Percentiles rank a stretch among this genome's conserved stretches.
Conservation (phyloP, 2,888 invertebrate genomes). For the Gymnosoma rotundatum region DNA sequence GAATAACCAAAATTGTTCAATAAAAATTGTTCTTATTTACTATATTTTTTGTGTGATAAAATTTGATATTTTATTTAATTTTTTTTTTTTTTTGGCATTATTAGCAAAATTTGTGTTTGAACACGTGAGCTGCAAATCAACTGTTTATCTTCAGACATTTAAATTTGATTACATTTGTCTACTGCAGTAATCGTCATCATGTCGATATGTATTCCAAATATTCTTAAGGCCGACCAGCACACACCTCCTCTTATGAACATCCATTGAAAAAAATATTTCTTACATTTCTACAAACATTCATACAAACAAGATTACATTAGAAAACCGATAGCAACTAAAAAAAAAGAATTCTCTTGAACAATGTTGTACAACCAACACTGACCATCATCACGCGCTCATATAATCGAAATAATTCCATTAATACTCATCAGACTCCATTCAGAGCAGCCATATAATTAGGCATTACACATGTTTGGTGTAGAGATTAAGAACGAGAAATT, state of each 20-base stretch:
- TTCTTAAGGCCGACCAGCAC: not conserved
- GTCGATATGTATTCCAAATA: not conserved
- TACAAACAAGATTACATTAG: slow-evolving; percentile 1
- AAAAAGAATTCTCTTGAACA: not conserved
- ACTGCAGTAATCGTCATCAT: not conserved
- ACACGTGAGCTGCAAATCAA: not conserved
- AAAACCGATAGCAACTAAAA: not conserved
- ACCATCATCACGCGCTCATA: slow-evolving; percentile 3
- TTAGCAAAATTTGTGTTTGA: not conserved
- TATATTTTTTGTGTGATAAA: not conserved
- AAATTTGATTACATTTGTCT: not conserved
- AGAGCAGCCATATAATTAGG: not conserved
- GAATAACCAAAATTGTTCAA: too few relatives aligned
- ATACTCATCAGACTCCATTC: not conserved
- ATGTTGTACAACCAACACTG: slow-evolving; percentile 17
- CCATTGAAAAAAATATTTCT: not conserved
- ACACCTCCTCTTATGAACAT: not conserved
- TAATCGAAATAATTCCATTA: slow-evolving; percentile 7
- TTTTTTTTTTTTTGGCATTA: too few relatives aligned
- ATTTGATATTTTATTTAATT: too few relatives aligned
- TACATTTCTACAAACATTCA: too few relatives aligned
- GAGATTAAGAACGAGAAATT: not conserved
- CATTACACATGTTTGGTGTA: not conserved
- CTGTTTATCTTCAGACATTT: not conserved
- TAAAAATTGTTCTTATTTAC: not conserved